Evolutionary conservation across 2,113 vertebrate genomes (phyloP).

Genomic region (Phylloscopus whistleri): DNA sequence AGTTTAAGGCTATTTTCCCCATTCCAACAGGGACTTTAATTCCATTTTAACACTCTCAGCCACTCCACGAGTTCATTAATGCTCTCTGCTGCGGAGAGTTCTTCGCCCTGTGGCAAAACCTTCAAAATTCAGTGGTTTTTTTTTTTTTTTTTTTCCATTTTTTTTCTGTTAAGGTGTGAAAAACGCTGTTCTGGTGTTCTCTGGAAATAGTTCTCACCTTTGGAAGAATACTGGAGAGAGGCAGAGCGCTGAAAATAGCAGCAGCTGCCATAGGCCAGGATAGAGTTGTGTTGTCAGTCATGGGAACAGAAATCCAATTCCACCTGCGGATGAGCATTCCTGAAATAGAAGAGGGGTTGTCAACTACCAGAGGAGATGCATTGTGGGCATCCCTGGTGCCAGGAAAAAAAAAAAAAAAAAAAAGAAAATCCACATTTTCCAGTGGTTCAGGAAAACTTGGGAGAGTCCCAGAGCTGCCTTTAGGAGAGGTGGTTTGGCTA

Average conservation of each 20-base stretch:
- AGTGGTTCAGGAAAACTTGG: neutral
- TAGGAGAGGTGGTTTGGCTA: neutral
- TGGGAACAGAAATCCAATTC: constrained; percentile 47
- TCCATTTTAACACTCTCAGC: neutral
- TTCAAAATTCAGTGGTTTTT: fast-evolving
- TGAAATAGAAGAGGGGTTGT: constrained; percentile 31
- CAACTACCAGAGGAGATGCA: neutral
- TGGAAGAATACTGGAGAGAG: neutral
- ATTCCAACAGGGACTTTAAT: neutral
- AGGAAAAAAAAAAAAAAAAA: no score
- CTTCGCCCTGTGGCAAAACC: neutral
- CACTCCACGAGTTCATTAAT: fast-evolving
- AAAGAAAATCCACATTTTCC: neutral
- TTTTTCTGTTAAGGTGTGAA: neutral
- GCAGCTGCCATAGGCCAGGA: constrained; percentile 2
- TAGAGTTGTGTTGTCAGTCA: constrained; percentile 39
- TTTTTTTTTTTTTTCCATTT: neutral
- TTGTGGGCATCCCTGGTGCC: neutral
- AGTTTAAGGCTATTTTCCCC: neutral
- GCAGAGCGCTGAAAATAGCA: neutral
- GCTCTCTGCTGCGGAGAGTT: neutral
- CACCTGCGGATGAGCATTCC: constrained; percentile 42
- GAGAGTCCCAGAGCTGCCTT: neutral
- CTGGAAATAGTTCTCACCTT: constrained; percentile 14
- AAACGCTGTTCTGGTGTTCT: neutral